Base-by-base conservation (phyloP, 2,113 vertebrate species). In the Anoplopoma fimbria region DNA sequence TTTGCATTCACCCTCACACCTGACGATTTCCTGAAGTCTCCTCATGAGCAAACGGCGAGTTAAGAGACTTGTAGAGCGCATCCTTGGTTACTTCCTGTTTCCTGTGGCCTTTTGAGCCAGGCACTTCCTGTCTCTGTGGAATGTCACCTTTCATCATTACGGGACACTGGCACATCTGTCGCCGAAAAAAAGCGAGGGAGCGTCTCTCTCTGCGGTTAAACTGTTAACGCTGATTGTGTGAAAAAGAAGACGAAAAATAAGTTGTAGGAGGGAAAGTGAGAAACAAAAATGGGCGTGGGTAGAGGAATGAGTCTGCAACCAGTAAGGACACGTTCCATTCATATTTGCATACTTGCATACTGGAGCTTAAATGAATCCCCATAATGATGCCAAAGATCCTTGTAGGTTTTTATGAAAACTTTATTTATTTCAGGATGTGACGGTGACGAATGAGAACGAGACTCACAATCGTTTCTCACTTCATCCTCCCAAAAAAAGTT, bases 21-120 rank as follows among this genome's bases (percentile, higher is more conserved):
- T 71, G 76, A 86, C 4, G 5, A 86, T 69, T 78, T 76, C 61
- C 45, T 5, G 40, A 21, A 51, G 53, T 74, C 40, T 88, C 49
- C 4, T 73, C 47, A 61, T 40, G 47, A 81, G 62, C 79, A 25
- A 85, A 62, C 17, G 2, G 40, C 10, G 38, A 87, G 88, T 31
- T 81, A 82, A 88, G 71, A 82, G 77, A 89, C 72, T 71, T 14
- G 25, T 57, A n/a, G 53, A 57, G 79, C 84, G 90, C 86, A 89
- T 93, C 93, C 84, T 87, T 60, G 71, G 85, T 76, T 74, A 74
- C 87, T 88, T 95, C 91, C 91, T 91, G 87, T 84, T 94, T 94
- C 90, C 92, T 83, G 72, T 68, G 69, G 53, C 80, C 77, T 87
- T 88, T 42, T 88, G 83, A 87, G 83, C 61, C n/a, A n/a, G 45